Percentiles rank a stretch among this genome's conserved stretches.
Conservation (phyloP, 2,113 vertebrate species). For the Pyrgilauda ruficollis region DNA sequence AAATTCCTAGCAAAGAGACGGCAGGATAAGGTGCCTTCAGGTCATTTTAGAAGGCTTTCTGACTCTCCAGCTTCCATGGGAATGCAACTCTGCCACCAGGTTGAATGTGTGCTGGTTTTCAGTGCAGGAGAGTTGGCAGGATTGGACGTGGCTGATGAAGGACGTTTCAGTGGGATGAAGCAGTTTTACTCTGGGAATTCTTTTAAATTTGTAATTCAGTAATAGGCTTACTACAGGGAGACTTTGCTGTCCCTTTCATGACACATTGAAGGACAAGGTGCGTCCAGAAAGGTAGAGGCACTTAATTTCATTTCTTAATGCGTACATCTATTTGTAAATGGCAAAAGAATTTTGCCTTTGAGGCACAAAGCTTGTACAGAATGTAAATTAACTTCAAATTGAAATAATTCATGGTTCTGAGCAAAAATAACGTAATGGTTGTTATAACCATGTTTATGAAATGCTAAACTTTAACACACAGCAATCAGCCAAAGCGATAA, state of each 20-base stretch:
- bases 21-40: neutral
- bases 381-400: conserved; percentile 61
- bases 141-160: neutral
- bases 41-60: neutral
- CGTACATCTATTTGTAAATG: conserved; percentile 12
- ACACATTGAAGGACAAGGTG: neutral
- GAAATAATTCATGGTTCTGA: conserved; percentile 64
- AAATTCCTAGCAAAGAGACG: neutral
- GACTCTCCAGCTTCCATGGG: neutral
- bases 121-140: neutral
- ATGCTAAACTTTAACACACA: conserved; percentile 63
- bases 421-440: conserved; percentile 61
- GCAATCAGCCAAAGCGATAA: conserved; percentile 66
- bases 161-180: neutral
- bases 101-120: neutral
- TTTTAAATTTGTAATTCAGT: neutral
- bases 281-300: neutral
- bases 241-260: neutral
- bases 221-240: neutral
- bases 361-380: conserved; percentile 33
- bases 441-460: conserved; percentile 66
- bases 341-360: conserved; percentile 28
- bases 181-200: neutral
- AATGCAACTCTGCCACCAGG: neutral
- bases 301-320: conserved; percentile 4